phyloP scores from a whole-genome alignment of 2,888 invertebrate species.

The Hydraecia micacea region DNA sequence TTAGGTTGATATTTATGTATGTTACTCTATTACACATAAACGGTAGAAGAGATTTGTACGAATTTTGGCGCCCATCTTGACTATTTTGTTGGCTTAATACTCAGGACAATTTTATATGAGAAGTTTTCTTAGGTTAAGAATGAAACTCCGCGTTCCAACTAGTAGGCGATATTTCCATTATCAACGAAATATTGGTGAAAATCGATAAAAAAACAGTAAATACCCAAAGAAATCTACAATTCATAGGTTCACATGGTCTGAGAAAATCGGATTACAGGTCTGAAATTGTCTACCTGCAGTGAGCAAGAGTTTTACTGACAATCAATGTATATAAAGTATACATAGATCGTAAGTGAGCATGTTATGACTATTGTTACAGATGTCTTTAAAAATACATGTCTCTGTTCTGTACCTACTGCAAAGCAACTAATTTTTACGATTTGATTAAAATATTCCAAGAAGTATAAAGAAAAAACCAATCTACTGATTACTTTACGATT shows the following conservation, averaged over 20 bases:
- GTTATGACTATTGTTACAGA: neutral
- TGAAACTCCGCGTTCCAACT: too few species aligned
- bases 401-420: neutral
- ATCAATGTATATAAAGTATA: too few species aligned
- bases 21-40: neutral
- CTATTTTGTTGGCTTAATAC: neutral
- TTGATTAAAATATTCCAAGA: conserved; percentile 19
- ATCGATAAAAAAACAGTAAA: neutral
- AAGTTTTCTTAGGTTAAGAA: neutral
- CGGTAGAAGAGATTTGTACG: neutral
- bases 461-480: conserved; percentile 19
- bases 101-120: too few species aligned
- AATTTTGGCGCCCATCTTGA: neutral
- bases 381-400: neutral
- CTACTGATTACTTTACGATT: conserved; percentile 15
- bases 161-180: neutral
- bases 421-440: neutral
- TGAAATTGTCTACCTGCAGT: neutral
- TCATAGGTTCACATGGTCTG: too few species aligned
- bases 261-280: neutral
- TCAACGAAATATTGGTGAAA: neutral
- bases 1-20: neutral
- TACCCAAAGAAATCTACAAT: neutral
- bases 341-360: neutral
- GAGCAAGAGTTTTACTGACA: neutral